Evolutionary conservation across 1,140 invertebrate genomes (phyloP), one percentile per base, ranked within the genome.

Genomic region (Teleopsis dalmanni): DNA sequence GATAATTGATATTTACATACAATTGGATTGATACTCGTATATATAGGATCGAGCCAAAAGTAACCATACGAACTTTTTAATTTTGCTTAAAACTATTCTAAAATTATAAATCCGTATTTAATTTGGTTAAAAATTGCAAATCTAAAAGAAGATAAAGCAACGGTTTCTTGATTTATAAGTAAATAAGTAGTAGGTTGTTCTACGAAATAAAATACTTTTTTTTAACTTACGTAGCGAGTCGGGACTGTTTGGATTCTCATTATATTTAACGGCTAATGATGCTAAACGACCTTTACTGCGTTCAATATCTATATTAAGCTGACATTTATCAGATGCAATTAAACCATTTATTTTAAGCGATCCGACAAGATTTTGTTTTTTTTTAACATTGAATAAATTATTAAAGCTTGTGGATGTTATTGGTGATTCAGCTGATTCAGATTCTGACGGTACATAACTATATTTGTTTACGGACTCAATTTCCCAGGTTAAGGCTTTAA

Each of bases 241-340:
- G 52, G 62, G 10, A 62, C 53, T 46, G 22, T 54, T 52, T 41
- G 66, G 54, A 33, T 61, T 61, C 4, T 40, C 49, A 21, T 56
- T 43, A 31, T 57, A 62, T 35, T 68, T 65, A 8, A 68, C 3
- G 26, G 44, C 50, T 1, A 68, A 2, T 1, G 57, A 45, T 13
- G 52, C 55, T 0, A 50, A 23, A 27, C 54, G 27, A n/a, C 36
- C 64, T 23, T 65, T 55, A 0, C 57, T 59, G 6, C 54, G 46
- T 1, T 37, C 33, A 18, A 59, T 51, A 44, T 55, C 58, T 0
- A 43, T 56, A 35, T 53, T 43, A 3, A 66, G 16, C 22, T 57
- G 45, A 13, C 60, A 57, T 27, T 62, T 60, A 23, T 64, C 53
- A 0, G 35, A 29, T 25, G 57, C 58, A 21, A 35, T 40, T 44